Base-by-base conservation (phyloP, 2,113 vertebrate species). In the Fregetta grallaria region DNA sequence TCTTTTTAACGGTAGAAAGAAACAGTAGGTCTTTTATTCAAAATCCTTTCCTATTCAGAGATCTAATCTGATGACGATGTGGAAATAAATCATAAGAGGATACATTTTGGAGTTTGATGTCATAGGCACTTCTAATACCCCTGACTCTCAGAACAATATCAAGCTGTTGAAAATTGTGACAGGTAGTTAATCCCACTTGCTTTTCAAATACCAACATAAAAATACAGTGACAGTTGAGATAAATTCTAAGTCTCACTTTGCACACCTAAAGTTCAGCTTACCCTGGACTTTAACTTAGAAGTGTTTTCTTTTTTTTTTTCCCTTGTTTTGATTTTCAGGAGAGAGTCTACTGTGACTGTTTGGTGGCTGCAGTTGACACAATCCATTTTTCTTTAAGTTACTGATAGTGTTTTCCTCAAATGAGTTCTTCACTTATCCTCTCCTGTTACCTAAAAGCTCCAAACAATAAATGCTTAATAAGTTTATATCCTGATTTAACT, bases 111-210 rank as follows among this genome's bases (percentile, higher is more conserved):
- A 81, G 44, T 83, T 84, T 81, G 65, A 88, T 81, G 75, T 94
- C 88, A 62, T 27, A 47, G 20, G 26, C 0, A 0, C 13, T 30
- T 81, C 66, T 76, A 85, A 93, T 88, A 38, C 32, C n/a, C 34
- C 27, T 58, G 30, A 71, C 63, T 72, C 42, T 80, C 42, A 68
- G 56, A 87, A 75, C 49, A 87, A 44, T 81, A 86, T 84, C 47
- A 84, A 52, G 13, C 34, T 87, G 59, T 84, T 92, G 78, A 97
- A 96, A 95, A 91, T 29, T 63, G 26, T 94, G 90, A 52, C 76
- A 94, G 52, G 65, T 80, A 55, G 52, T 63, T 95, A 96, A 96
- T 92, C 44, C 45, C 14, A 58, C n/a, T 75, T 65, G 22, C 16
- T 80, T 94, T 88, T 80, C 59, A 83, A 90, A 88, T 50, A 23